Base-by-base conservation (phyloP, 92 coral and sea anemone species). In the Palythoa caribaeorum region DNA sequence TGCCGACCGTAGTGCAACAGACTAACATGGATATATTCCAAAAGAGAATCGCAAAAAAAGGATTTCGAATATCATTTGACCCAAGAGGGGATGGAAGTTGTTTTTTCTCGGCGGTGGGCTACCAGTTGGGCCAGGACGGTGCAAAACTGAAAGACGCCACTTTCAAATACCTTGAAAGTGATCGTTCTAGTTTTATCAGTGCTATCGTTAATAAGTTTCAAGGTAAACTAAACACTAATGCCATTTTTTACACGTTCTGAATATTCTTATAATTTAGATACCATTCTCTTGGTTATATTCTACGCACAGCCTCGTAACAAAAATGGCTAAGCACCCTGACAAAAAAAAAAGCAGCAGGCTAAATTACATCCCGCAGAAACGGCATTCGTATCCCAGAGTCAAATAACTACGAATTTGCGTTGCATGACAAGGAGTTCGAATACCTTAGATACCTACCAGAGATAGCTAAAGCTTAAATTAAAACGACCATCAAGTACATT, bases 11-110 rank as follows among this genome's bases (percentile, higher is more conserved):
- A 59, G 20, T 59, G 66, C 66, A 16, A 59, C 66, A 59, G 66
- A 15, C 73, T 69, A 69, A 69, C 73, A 69, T 69, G 73, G 73
- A 69, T 36, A 69, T 10, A 69, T 69, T 69, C 39, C 73, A 69
- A 36, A 69, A 69, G 73, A 69, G 73, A 69, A 69, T 69, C 73
- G 73, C 37, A 20, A 69, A 36, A 20, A 69, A 69, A 69, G 73
- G 73, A 69, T 69, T 69, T 14, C 73, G 73, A 36, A 36, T 69
- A 69, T 69, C 73, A 20, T 69, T 69, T 28, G 71, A 80, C 71
- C 73, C 85, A 28, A 80, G 71, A 80, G 72, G 85, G 28, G 85
- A 80, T 80, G 73, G 85, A 37, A 80, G 71, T 48, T 80, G 85
- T 48, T 80, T 60, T 38, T 80, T 80, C 37, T 57, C 73, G 21